Conservation (phyloP, 2,797 vertebrate genomes). For the Microchirus variegatus region DNA sequence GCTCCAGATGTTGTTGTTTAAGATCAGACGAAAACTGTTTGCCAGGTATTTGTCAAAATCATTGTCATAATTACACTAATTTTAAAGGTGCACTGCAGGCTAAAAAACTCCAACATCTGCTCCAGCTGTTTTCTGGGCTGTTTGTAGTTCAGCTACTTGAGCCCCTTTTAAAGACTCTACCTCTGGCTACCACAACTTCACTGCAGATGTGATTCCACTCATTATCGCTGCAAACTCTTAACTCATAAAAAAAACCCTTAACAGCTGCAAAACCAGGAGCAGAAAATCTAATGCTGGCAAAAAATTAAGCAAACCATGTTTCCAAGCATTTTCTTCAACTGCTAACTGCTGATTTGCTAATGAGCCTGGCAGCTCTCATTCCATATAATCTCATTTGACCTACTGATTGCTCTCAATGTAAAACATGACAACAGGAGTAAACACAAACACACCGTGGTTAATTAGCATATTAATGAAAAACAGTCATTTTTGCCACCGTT, state of each 20-base stretch:
- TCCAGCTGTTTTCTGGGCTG: conserved; percentile 39
- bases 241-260: conserved; percentile 45
- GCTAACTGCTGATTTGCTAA: conserved; percentile 11
- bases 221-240: conserved; percentile 56
- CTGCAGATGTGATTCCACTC: conserved; percentile 60
- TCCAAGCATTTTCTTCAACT: conserved; percentile 18
- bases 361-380: conserved; percentile 9
- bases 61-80: conserved; percentile 14
- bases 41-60: conserved; percentile 18
- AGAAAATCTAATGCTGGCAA: not conserved
- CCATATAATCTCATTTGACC: conserved; percentile 9
- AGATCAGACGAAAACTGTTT: conserved; percentile 19
- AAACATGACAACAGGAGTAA: too few species aligned
- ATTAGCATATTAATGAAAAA: too few species aligned
- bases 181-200: conserved; percentile 47
- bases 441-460: too few species aligned
- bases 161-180: conserved; percentile 55
- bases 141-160: conserved; percentile 59
- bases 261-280: conserved; percentile 36
- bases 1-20: conserved; percentile 12
- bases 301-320: conserved; percentile 15
- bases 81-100: conserved; percentile 7
- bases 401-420: not conserved
- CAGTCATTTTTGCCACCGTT: not conserved
- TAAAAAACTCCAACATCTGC: conserved; percentile 38